phyloP scores from a whole-genome alignment of 2,888 invertebrate species.

The Corbicula japonica region DNA sequence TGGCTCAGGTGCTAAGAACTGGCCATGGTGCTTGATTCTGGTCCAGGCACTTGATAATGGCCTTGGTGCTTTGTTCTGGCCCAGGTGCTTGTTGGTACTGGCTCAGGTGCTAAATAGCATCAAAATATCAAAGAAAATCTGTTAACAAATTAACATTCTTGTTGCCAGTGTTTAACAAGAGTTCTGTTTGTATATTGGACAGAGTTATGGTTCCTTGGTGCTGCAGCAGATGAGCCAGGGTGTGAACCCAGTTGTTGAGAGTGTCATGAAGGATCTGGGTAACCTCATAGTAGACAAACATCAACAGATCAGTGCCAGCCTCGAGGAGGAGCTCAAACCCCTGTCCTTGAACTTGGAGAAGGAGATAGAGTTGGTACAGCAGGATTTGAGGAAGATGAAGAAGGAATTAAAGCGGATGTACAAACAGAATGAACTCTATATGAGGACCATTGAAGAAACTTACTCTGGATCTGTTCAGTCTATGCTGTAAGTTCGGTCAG shows the following conservation, averaged over 20 bases:
- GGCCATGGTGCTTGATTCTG: no score
- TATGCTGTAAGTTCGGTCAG: conserved; percentile 69
- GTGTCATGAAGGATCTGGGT: conserved; percentile 51
- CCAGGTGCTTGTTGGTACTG: no score
- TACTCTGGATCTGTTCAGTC: conserved; percentile 48
- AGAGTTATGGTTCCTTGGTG: conserved; percentile 56
- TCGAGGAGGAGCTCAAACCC: conserved; percentile 71
- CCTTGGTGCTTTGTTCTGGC: no score
- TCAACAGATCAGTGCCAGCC: conserved; percentile 66
- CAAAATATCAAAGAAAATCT: no score
- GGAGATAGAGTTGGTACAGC: conserved; percentile 60
- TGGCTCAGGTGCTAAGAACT: no score
- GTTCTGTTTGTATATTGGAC: no score
- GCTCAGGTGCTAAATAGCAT: no score
- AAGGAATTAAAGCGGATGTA: conserved; percentile 71
- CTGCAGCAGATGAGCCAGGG: conserved; percentile 56
- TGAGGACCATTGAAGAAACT: conserved; percentile 69
- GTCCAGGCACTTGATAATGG: no score
- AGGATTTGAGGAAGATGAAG: conserved; percentile 65
- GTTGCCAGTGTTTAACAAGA: no score
- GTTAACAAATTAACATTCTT: no score
- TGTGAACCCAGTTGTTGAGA: conserved; percentile 51
- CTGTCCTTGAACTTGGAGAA: conserved; percentile 58
- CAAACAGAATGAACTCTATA: conserved; percentile 71
- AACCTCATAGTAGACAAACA: conserved; percentile 71